A percentile compares a stretch with the other conserved stretches of the same genome.
Evolutionary conservation across 2,113 vertebrate genomes (phyloP).

Genomic region (Leptobrachium leishanense): DNA sequence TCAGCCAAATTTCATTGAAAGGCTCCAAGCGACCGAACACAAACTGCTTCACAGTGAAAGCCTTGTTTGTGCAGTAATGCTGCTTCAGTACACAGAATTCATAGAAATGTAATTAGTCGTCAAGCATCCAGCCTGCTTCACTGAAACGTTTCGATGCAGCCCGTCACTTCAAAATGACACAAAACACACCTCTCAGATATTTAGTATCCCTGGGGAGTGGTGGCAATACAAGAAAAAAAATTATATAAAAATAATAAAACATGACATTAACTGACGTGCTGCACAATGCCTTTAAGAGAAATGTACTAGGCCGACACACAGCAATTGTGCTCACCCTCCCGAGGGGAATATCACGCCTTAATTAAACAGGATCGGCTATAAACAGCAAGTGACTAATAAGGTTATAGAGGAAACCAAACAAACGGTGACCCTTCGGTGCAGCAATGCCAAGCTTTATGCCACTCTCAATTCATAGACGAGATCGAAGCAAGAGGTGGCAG

Average conservation of each 20-base stretch:
- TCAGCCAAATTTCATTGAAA: not conserved
- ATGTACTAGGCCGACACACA: no score
- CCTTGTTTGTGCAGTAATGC: not conserved
- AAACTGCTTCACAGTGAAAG: constrained; percentile 10
- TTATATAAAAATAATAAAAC: no score
- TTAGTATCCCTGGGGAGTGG: not conserved
- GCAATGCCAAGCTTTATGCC: no score
- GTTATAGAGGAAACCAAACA: not conserved
- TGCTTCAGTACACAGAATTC: not conserved
- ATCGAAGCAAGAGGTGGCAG: no score
- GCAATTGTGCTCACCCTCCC: constrained; percentile 16
- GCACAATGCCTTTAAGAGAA: no score
- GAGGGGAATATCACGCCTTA: constrained; percentile 22
- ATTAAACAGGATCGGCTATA: constrained; percentile 36
- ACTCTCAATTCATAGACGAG: no score
- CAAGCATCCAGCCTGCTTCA: not conserved
- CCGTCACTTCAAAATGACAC: not conserved
- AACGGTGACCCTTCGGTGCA: not conserved
- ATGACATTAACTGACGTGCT: no score
- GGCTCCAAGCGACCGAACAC: not conserved
- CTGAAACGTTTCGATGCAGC: not conserved
- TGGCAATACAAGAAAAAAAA: no score
- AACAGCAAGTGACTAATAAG: constrained; percentile 15
- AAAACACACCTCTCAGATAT: not conserved
- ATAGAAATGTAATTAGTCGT: not conserved